Evolutionary conservation across 2,113 vertebrate species (phyloP).

Genomic region (Spheniscus mendiculus): DNA sequence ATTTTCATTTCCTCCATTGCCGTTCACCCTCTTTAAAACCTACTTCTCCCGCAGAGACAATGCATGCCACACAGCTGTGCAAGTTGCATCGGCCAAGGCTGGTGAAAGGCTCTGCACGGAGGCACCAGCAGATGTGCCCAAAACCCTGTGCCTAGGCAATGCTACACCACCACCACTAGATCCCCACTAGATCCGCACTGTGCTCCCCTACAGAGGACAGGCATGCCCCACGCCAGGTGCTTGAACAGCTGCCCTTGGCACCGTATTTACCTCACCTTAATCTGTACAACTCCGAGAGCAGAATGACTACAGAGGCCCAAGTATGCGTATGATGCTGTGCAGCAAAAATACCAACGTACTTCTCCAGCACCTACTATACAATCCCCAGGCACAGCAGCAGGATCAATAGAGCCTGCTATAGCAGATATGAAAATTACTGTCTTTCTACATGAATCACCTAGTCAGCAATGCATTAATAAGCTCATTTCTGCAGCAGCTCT

Average conservation of each 20-base stretch:
- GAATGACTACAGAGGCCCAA: neutral
- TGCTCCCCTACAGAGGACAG: neutral
- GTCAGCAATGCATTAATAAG: conserved; percentile 16
- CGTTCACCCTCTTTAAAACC: neutral
- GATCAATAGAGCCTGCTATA: neutral
- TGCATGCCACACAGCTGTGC: neutral
- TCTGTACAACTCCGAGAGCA: neutral
- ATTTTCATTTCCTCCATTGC: neutral
- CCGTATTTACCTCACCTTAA: neutral
- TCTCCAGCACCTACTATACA: neutral
- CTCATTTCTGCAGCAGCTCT: neutral
- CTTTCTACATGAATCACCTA: neutral
- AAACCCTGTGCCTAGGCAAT: neutral
- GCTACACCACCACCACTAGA: neutral
- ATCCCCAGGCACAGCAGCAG: neutral
- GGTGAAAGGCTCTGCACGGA: rapidly evolving
- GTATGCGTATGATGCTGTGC: too few relatives aligned
- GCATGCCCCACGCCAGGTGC: neutral
- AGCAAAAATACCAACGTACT: neutral
- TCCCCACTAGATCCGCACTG: neutral
- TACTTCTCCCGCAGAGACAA: neutral
- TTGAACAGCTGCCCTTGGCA: neutral
- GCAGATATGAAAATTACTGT: neutral
- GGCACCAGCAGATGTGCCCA: rapidly evolving
- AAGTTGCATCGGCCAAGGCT: neutral